Percentiles rank a stretch among this genome's conserved stretches.
These are phyloP conservation scores for Odontomachus brunneus DNA, from an alignment of 1,140 invertebrate species.

Conservation along the genomic window DNA sequence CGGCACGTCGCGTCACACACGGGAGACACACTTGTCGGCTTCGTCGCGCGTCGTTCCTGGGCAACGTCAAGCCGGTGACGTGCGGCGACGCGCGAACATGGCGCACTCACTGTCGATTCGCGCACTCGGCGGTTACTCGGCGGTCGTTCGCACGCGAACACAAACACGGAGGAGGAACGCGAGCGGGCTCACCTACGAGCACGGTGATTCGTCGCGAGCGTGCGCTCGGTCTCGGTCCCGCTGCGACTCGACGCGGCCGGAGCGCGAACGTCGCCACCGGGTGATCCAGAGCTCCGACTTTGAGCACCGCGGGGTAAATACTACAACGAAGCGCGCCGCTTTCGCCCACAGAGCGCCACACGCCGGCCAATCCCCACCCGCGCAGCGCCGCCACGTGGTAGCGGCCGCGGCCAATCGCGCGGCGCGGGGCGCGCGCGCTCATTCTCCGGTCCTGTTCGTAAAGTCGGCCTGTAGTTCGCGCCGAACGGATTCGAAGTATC, in stretches of 20 bases:
- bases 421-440: slow-evolving; percentile 3
- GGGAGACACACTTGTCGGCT: neutral
- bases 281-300: slow-evolving; percentile 63
- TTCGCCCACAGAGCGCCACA: slow-evolving; percentile 69
- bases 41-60: neutral
- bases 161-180: neutral
- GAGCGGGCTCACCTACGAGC: neutral
- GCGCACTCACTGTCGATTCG: slow-evolving; percentile 53
- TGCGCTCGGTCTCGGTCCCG: too few species aligned
- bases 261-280: slow-evolving; percentile 42
- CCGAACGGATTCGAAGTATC: neutral
- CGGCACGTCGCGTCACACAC: neutral
- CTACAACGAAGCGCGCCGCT: slow-evolving; percentile 78
- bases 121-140: slow-evolving; percentile 17
- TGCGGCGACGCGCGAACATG: slow-evolving; percentile 68
- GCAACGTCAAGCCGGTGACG: slow-evolving; percentile 58
- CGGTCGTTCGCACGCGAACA: slow-evolving; percentile 8
- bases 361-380: slow-evolving; percentile 77
- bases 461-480: slow-evolving; percentile 54
- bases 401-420: slow-evolving; percentile 69
- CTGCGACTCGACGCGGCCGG: neutral
- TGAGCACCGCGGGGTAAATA: slow-evolving; percentile 77
- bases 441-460: slow-evolving; percentile 31
- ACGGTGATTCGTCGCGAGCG: slow-evolving; percentile 1
- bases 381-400: slow-evolving; percentile 72